Evolutionary conservation across 2,888 invertebrate genomes (phyloP), one percentile per base, ranked within the genome.

Genomic region (Clusia tigrina): DNA sequence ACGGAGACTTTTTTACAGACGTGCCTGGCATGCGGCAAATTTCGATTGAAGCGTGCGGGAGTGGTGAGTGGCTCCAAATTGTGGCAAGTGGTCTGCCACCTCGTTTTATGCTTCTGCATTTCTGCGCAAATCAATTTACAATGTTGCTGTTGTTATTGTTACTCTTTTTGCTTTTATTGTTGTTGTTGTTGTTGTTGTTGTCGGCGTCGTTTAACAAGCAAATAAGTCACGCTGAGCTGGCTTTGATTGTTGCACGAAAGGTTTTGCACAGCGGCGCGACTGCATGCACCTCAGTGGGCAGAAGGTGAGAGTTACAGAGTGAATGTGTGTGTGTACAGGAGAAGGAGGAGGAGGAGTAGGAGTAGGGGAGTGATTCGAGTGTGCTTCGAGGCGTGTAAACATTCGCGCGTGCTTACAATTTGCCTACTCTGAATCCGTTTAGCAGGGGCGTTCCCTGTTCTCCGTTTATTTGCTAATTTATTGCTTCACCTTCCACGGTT

Each of bases 221-320:
- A 77, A 77, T 76, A 78, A 78, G 77, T 78, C 78, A 78, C 77
- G 78, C 74, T 77, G 78, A 76, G 78, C 74, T 74, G 61, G 58
- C 51, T 61, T 61, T 42, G 38, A 51, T 46, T 56, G 54, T 57
- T 76, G 78, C 78, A 76, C 74, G 73, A 78, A 72, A 60, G 67
- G 63, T 68, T 22, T 58, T 56, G 32, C 20, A 55, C 46, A 37
- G 56, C 56, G 59, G 52, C 24, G 48, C 48, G 53, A 15, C 6
- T 42, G 69, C 68, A 67, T 68, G 66, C 68, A 68, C 54, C 42
- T 54, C 24, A 42, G 58, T 37, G 17, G 20, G 54, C 17, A 26
- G 20, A 32, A 24, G 42, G 59, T n/a, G 25, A n/a, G 18, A 61
- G 52, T 57, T 52, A 20, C 52, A 42, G 38, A 18, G 42, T n/a